Evolutionary conservation across 64 coral and sea anemone genomes (phyloP).

Genomic region (Stichodactyla mertensii): DNA sequence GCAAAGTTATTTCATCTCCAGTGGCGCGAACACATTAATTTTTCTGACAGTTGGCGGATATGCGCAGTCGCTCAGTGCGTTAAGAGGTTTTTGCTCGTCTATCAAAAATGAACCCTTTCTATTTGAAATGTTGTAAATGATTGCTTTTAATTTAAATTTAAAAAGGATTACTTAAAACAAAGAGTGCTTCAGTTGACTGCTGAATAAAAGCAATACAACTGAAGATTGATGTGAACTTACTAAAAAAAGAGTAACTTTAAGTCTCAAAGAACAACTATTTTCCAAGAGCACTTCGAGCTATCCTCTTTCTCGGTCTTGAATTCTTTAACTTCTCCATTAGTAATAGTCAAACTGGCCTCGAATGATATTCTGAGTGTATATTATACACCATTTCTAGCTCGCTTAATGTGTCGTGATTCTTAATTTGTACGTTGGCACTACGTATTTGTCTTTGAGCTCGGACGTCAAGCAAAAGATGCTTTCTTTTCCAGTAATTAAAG

Average conservation of each 20-base stretch:
- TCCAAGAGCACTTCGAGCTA: too few relatives aligned
- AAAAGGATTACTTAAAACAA: conserved; percentile 15
- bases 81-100: background rate
- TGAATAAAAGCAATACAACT: background rate
- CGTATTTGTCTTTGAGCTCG: background rate
- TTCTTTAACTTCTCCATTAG: too few relatives aligned
- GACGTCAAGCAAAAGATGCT: background rate
- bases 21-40: too few relatives aligned
- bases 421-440: background rate
- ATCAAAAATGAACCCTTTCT: background rate
- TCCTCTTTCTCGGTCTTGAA: too few relatives aligned
- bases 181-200: background rate
- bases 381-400: background rate
- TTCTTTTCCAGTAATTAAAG: conserved; percentile 8
- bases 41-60: background rate
- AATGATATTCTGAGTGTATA: background rate
- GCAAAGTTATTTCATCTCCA: too few relatives aligned
- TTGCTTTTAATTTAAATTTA: background rate
- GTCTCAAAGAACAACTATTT: too few relatives aligned
- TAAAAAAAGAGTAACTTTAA: background rate
- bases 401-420: background rate
- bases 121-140: background rate
- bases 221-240: background rate
- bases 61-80: background rate
- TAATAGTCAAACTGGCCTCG: background rate